Conservation (phyloP, 1,140 invertebrate genomes). For the Aphis gossypii region DNA sequence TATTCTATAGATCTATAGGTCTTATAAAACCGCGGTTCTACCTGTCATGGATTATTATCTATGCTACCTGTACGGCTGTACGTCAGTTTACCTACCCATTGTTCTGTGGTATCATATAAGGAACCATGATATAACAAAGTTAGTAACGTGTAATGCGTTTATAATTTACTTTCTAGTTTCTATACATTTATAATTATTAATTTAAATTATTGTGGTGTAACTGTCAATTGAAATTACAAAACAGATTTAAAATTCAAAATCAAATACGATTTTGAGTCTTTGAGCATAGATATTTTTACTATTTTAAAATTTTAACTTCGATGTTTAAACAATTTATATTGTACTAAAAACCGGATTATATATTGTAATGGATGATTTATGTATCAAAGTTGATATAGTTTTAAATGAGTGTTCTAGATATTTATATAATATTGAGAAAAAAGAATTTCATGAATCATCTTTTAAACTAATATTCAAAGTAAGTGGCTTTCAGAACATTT, state of each 20-base stretch:
- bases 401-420: constrained; percentile 41
- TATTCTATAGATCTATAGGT: no score
- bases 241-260: not conserved
- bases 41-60: no score
- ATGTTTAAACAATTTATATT: not conserved
- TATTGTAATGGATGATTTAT: constrained; percentile 44
- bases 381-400: constrained; percentile 14
- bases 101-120: no score
- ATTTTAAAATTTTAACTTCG: not conserved
- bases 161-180: no score
- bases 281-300: not conserved
- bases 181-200: no score
- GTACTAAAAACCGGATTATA: not conserved
- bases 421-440: not conserved
- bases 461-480: constrained; percentile 27
- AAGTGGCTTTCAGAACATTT: not conserved
- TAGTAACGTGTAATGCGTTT: no score
- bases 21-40: no score
- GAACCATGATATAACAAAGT: no score
- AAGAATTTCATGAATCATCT: not conserved
- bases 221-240: no score
- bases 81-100: no score
- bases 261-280: not conserved
- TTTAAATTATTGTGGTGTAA: no score
- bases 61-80: no score